Conservation (phyloP, 2,888 invertebrate species). For the Scaptodrosophila latifasciaeformis region DNA sequence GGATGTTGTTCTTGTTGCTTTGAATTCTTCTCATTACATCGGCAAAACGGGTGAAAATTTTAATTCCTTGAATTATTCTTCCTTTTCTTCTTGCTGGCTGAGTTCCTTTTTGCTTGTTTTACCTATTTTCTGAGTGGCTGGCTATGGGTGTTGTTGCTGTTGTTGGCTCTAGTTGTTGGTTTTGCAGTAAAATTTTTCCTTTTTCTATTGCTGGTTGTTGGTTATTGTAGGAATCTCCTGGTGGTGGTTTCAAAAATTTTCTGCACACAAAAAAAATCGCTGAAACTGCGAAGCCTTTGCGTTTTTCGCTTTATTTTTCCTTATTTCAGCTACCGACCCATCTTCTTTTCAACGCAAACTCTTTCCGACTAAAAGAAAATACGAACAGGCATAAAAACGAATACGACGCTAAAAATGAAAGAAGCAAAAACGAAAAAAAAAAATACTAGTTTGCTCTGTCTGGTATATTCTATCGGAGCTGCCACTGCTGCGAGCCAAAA, state of each 20-base stretch:
- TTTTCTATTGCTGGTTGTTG: slow-evolving; percentile 13
- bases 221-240: slow-evolving; percentile 23
- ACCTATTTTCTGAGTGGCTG: slow-evolving; percentile 44
- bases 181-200: slow-evolving; percentile 20
- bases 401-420: slow-evolving; percentile 18
- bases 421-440: no score
- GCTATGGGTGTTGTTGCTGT: slow-evolving; percentile 18
- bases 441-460: no score
- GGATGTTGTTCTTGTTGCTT: slow-evolving; percentile 28
- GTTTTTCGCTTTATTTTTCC: slow-evolving; percentile 72
- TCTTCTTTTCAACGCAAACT: slow-evolving; percentile 70
- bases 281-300: slow-evolving; percentile 77
- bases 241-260: slow-evolving; percentile 49
- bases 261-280: slow-evolving; percentile 78
- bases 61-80: slow-evolving; percentile 17
- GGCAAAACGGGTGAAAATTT: slow-evolving; percentile 34
- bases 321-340: slow-evolving; percentile 74
- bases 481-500: no score
- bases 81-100: background rate
- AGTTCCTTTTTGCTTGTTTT: slow-evolving; percentile 16
- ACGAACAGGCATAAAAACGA: no score
- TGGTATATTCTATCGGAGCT: no score
- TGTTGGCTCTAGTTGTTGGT: slow-evolving; percentile 22
- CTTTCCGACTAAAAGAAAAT: slow-evolving; percentile 68
- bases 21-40: slow-evolving; percentile 53